Percentiles rank a stretch among this genome's conserved stretches.
Conservation (phyloP, 2,888 invertebrate genomes). For the Drosophila melanosoma region DNA sequence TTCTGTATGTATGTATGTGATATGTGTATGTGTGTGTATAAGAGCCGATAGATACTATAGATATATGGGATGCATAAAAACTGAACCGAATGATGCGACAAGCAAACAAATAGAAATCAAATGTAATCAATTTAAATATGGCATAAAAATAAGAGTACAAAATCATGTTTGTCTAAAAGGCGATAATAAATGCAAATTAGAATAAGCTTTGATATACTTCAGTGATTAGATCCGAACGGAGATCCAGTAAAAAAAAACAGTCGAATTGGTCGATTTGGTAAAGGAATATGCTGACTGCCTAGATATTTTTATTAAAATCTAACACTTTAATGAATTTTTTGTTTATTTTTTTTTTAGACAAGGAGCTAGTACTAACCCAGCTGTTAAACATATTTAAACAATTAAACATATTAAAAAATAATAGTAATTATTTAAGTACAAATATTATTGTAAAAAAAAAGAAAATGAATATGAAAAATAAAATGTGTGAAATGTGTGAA, state of each 20-base stretch:
- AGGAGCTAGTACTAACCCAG: background rate
- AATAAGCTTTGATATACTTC: background rate
- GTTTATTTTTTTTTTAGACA: background rate
- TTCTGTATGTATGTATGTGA: constrained; percentile 22
- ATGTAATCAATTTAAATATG: constrained; percentile 73
- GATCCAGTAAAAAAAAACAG: background rate
- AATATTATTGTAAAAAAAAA: background rate
- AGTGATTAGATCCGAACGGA: background rate
- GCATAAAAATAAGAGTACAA: constrained; percentile 73
- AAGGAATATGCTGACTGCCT: background rate
- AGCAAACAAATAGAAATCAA: constrained; percentile 58
- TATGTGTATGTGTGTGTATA: constrained; percentile 2
- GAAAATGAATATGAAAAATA: background rate
- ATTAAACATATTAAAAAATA: background rate
- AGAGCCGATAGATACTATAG: constrained; percentile 22
- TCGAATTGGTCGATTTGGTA: background rate
- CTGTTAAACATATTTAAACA: background rate
- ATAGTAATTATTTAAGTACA: background rate
- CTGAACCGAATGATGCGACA: constrained; percentile 36
- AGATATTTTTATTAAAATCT: background rate
- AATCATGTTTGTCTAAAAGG: constrained; percentile 72
- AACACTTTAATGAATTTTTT: background rate
- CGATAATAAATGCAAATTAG: constrained; percentile 24
- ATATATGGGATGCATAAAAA: constrained; percentile 25
- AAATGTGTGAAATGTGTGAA: background rate